phyloP scores from a whole-genome alignment of 2,797 vertebrate genomes.

The Alfaro cultratus region DNA sequence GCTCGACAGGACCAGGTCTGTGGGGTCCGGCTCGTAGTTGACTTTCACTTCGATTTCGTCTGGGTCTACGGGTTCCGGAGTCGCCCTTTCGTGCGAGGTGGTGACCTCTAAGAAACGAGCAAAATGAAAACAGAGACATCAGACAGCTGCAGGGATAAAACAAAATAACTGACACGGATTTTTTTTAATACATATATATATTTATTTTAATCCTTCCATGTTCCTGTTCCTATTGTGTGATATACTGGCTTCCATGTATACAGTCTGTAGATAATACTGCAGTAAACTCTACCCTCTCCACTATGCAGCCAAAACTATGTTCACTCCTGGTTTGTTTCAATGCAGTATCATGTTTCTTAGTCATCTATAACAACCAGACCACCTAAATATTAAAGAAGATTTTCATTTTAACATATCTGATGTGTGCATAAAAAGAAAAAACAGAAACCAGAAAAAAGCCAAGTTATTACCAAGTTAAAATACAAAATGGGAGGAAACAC shows the following conservation, averaged over 20 bases:
- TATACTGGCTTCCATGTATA: not conserved
- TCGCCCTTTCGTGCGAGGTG: slow-evolving; percentile 78
- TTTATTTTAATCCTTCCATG: not conserved
- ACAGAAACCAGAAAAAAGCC: not conserved
- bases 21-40: slow-evolving; percentile 94
- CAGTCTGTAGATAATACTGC: not conserved
- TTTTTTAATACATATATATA: no score
- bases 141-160: not conserved
- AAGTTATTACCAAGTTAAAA: not conserved
- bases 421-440: not conserved
- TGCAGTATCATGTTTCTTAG: not conserved
- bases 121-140: not conserved
- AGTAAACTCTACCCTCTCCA: not conserved
- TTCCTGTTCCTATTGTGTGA: not conserved
- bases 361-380: not conserved
- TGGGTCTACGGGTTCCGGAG: slow-evolving; percentile 84
- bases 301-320: not conserved
- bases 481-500: not conserved
- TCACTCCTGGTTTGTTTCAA: not conserved
- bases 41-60: slow-evolving; percentile 89
- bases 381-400: not conserved
- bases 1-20: slow-evolving; percentile 94
- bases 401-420: not conserved
- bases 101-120: slow-evolving; percentile 77
- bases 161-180: not conserved